phyloP scores from a whole-genome alignment of 2,888 invertebrate species.

The Andrena minutula region DNA sequence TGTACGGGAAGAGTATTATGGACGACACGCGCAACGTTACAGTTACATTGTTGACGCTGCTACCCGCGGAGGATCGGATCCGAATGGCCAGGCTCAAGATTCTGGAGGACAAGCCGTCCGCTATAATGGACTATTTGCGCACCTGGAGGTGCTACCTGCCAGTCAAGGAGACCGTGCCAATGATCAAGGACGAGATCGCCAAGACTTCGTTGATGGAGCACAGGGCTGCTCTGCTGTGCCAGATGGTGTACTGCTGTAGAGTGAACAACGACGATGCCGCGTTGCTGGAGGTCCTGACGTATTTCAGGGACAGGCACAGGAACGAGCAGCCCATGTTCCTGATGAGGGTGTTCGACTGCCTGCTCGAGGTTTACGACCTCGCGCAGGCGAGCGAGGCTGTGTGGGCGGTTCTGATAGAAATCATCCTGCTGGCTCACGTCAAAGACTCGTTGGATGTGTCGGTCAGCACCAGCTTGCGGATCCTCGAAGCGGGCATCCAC shows the following conservation, averaged over 20 bases:
- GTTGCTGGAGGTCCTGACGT: slow-evolving; percentile 74
- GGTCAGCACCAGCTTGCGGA: neutral
- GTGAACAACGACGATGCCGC: slow-evolving; percentile 77
- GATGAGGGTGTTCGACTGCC: slow-evolving; percentile 25
- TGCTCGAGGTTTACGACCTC: slow-evolving; percentile 68
- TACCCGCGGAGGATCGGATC: slow-evolving; percentile 74
- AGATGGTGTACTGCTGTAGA: slow-evolving; percentile 78
- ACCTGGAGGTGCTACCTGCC: slow-evolving; percentile 78
- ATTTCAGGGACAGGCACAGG: slow-evolving; percentile 75
- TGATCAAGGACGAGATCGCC: slow-evolving; percentile 71
- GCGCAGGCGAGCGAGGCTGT: slow-evolving; percentile 67
- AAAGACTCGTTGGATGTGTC: slow-evolving; percentile 19
- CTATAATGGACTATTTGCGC: neutral
- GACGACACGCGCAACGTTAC: slow-evolving; percentile 60
- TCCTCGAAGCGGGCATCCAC: slow-evolving; percentile 66
- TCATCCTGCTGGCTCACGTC: slow-evolving; percentile 63
- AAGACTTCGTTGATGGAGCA: slow-evolving; percentile 48
- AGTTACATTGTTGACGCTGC: slow-evolving; percentile 59
- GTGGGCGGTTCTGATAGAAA: slow-evolving; percentile 77
- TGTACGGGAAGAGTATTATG: slow-evolving; percentile 69
- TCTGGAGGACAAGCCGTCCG: neutral
- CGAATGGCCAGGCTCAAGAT: slow-evolving; percentile 72
- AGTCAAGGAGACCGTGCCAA: slow-evolving; percentile 66
- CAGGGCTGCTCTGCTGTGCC: slow-evolving; percentile 65
- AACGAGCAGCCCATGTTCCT: slow-evolving; percentile 75